These are phyloP conservation scores for Homarus gammarus DNA, from an alignment of 2,888 invertebrate genomes.

Conservation along the genomic window DNA sequence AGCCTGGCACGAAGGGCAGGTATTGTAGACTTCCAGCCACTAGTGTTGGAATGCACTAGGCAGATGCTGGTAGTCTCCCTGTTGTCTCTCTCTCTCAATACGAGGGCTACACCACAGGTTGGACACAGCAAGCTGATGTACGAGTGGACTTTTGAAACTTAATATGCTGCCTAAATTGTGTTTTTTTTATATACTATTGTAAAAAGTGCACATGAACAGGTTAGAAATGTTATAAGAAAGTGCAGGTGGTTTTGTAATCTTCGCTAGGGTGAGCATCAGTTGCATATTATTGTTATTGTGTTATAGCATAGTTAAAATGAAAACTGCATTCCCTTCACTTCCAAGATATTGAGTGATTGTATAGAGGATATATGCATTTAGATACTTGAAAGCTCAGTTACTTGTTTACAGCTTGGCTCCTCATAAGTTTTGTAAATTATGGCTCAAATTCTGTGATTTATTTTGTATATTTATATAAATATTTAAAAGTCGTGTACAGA, in stretches of 20 bases:
- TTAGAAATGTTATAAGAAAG: constrained; percentile 53
- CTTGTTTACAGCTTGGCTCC: constrained; percentile 74
- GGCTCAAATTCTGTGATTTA: constrained; percentile 76
- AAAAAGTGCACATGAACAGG: constrained; percentile 55
- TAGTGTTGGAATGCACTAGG: constrained; percentile 40
- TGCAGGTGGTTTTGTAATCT: constrained; percentile 60
- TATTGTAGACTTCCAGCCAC: constrained; percentile 27
- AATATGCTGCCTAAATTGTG: constrained; percentile 44
- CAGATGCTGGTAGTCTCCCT: constrained; percentile 36
- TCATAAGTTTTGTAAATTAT: constrained; percentile 74
- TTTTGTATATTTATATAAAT: constrained; percentile 76
- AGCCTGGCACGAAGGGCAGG: constrained; percentile 66
- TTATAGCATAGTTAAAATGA: constrained; percentile 61
- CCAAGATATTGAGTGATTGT: constrained; percentile 70
- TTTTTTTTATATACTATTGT: constrained; percentile 51
- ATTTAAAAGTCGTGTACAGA: constrained; percentile 71
- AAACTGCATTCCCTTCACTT: constrained; percentile 74
- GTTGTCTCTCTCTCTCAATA: constrained; percentile 46
- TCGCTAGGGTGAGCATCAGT: constrained; percentile 59
- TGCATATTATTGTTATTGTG: constrained; percentile 70
- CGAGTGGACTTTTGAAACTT: constrained; percentile 22
- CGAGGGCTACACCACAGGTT: constrained; percentile 31
- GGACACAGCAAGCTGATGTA: constrained; percentile 6
- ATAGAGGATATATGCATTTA: constrained; percentile 72
- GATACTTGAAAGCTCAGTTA: constrained; percentile 72